These are phyloP conservation scores for Zoanthus sociatus DNA, from an alignment of 92 coral and sea anemone species.

Conservation along the genomic window DNA sequence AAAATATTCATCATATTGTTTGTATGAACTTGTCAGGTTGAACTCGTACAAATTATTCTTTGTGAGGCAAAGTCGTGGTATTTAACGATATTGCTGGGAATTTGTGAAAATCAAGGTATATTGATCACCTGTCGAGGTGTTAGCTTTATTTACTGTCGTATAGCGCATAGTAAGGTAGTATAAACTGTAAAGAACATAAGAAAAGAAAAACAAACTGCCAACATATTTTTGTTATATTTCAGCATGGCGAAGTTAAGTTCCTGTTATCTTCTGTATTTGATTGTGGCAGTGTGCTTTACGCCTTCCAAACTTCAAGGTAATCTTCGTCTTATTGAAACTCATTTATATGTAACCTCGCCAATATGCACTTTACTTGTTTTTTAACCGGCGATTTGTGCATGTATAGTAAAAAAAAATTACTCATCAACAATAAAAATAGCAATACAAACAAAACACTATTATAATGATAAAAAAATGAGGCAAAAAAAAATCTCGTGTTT, in stretches of 20 bases:
- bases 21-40: neutral
- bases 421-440: too few species aligned
- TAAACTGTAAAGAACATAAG: neutral
- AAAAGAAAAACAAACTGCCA: neutral
- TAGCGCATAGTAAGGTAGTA: neutral
- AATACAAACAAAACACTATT: too few species aligned
- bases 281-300: neutral
- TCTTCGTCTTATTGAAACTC: neutral
- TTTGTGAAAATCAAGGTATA: too few species aligned
- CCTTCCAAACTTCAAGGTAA: constrained; percentile 21
- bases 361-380: neutral
- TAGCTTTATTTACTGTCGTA: neutral
- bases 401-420: too few species aligned
- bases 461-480: too few species aligned
- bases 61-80: neutral
- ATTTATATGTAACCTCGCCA: neutral
- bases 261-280: neutral
- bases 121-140: too few species aligned
- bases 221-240: neutral
- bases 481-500: too few species aligned
- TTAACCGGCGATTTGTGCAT: neutral
- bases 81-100: neutral
- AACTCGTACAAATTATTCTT: neutral
- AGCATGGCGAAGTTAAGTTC: constrained; percentile 4
- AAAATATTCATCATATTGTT: neutral